These are phyloP conservation scores for Cybosia mesomella DNA, from an alignment of 2,888 invertebrate species.

Conservation along the genomic window DNA sequence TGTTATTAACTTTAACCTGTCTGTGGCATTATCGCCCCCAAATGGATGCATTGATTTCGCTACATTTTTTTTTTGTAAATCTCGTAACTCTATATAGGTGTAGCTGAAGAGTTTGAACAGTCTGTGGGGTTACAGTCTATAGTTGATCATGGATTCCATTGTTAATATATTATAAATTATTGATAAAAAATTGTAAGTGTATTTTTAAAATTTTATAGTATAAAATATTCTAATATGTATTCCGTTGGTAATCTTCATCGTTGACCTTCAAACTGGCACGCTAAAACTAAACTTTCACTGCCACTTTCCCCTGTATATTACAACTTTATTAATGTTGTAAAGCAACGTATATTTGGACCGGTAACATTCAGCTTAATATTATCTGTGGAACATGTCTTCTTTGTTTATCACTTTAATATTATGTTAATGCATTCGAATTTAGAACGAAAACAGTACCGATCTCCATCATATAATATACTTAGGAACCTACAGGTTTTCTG, in stretches of 20 bases:
- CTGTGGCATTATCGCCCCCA: too few relatives aligned
- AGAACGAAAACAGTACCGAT: not conserved
- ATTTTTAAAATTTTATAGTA: not conserved
- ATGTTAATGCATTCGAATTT: not conserved
- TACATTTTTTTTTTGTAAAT: not conserved
- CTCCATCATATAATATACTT: not conserved
- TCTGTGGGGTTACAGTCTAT: too few relatives aligned
- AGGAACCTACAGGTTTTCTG: too few relatives aligned
- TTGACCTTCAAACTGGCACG: constrained; percentile 51
- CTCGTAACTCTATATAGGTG: not conserved
- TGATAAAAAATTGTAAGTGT: not conserved
- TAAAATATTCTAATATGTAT: constrained; percentile 30
- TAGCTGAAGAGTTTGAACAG: too few relatives aligned
- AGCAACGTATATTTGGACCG: constrained; percentile 22
- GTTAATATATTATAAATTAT: too few relatives aligned
- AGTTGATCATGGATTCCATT: too few relatives aligned
- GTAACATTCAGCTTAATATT: constrained; percentile 12
- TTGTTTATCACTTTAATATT: not conserved
- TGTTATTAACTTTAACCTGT: not conserved
- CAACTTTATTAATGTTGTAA: constrained; percentile 27
- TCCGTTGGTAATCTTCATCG: constrained; percentile 33
- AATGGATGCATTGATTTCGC: too few relatives aligned
- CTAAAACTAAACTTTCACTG: constrained; percentile 59
- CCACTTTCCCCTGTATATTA: constrained; percentile 54
- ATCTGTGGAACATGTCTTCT: not conserved